These are phyloP conservation scores for Heliothis virescens DNA, from an alignment of 1,140 invertebrate species.

Conservation along the genomic window DNA sequence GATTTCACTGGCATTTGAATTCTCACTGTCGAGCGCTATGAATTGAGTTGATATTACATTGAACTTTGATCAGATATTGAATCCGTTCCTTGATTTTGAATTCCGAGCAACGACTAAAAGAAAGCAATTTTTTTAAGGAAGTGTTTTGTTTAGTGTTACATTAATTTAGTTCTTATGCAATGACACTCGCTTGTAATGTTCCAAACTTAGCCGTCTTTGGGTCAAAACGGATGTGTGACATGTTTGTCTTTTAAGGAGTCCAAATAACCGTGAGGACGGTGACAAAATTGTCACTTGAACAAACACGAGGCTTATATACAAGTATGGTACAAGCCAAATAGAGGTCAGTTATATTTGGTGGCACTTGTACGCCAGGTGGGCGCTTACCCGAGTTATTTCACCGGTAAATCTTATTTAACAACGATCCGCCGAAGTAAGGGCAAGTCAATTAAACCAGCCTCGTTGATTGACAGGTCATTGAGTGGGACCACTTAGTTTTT, in stretches of 20 bases:
- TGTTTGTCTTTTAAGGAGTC: slow-evolving; percentile 25
- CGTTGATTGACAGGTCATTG: slow-evolving; percentile 64
- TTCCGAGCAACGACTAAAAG: slow-evolving; percentile 79
- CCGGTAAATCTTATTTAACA: slow-evolving; percentile 63
- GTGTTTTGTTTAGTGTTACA: slow-evolving; percentile 71
- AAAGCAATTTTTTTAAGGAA: slow-evolving; percentile 82
- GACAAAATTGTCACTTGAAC: slow-evolving; percentile 47
- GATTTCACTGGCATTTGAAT: slow-evolving; percentile 57
- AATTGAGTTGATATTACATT: slow-evolving; percentile 52
- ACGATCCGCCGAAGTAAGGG: slow-evolving; percentile 55
- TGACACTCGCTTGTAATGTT: slow-evolving; percentile 17
- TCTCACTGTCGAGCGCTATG: slow-evolving; percentile 47
- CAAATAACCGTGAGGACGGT: neutral
- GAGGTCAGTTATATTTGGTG: slow-evolving; percentile 66
- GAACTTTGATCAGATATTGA: slow-evolving; percentile 57
- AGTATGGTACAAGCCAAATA: slow-evolving; percentile 4
- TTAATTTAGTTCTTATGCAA: slow-evolving; percentile 67
- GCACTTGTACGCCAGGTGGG: slow-evolving; percentile 69
- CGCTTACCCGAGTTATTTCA: slow-evolving; percentile 57
- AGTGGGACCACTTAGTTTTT: slow-evolving; percentile 51
- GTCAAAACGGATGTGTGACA: slow-evolving; percentile 42
- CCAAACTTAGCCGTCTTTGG: neutral
- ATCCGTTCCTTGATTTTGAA: slow-evolving; percentile 81
- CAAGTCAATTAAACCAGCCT: slow-evolving; percentile 64
- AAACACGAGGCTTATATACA: slow-evolving; percentile 38